Conservation (phyloP, 2,113 vertebrate species). For the Channa maculata region DNA sequence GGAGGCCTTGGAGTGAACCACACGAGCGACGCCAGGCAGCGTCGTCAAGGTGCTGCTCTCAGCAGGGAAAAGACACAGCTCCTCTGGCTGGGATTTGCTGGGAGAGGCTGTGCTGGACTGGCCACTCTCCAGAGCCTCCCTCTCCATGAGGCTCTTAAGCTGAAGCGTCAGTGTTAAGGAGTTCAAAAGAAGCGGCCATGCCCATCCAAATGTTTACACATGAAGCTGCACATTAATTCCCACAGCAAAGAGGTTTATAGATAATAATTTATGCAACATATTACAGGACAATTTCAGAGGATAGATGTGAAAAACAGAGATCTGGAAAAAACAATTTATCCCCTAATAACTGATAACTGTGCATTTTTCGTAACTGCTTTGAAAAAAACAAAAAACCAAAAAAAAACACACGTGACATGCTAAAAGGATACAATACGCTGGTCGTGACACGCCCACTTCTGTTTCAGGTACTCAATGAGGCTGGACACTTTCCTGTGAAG, state of each 20-base stretch:
- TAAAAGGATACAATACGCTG: slow-evolving; percentile 94
- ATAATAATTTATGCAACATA: too few species aligned
- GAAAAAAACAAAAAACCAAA: too few species aligned
- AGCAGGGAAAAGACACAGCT: slow-evolving; percentile 92
- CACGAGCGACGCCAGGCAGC: slow-evolving; percentile 93
- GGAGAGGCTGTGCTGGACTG: slow-evolving; percentile 70
- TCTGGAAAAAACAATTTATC: too few species aligned
- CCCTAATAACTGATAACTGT: too few species aligned
- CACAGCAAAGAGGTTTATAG: neutral
- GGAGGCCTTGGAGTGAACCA: slow-evolving; percentile 97
- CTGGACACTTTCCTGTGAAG: slow-evolving; percentile 97
- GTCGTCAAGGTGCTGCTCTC: slow-evolving; percentile 91
- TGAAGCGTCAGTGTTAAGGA: slow-evolving; percentile 82
- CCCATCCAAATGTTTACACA: neutral
- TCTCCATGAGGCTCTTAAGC: slow-evolving; percentile 91
- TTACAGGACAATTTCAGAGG: too few species aligned
- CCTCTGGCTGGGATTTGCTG: slow-evolving; percentile 79
- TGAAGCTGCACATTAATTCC: neutral
- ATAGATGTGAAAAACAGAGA: too few species aligned
- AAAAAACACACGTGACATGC: too few species aligned
- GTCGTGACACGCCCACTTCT: slow-evolving; percentile 97
- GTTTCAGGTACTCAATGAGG: slow-evolving; percentile 97
- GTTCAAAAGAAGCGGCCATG: neutral
- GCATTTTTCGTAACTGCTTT: too few species aligned
- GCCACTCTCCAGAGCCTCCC: slow-evolving; percentile 84